Conservation (phyloP, 2,113 vertebrate species). For the Trichomycterus rosablanca region DNA sequence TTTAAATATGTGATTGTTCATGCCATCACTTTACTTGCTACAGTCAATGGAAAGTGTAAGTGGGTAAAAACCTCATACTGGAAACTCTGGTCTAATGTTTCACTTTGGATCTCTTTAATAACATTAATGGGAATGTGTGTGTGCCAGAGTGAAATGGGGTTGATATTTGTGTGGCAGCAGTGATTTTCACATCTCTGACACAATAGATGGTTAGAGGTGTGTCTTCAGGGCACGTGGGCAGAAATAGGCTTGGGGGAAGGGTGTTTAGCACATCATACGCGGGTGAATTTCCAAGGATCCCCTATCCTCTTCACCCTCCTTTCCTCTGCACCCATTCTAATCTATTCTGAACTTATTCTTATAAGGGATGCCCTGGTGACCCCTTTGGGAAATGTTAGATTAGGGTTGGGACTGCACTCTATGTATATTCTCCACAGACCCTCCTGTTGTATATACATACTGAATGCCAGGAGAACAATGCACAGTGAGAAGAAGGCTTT, state of each 20-base stretch:
- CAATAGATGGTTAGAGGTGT: slow-evolving; percentile 27
- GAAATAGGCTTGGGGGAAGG: not conserved
- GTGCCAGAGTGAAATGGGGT: not conserved
- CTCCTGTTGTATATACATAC: slow-evolving; percentile 9
- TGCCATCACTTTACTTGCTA: not conserved
- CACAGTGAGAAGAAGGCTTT: slow-evolving; percentile 14
- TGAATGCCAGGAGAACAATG: slow-evolving; percentile 35
- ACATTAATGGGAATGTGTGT: slow-evolving; percentile 9
- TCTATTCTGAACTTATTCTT: slow-evolving; percentile 8
- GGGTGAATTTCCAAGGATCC: slow-evolving; percentile 29
- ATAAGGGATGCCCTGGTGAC: slow-evolving; percentile 13
- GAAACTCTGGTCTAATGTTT: slow-evolving; percentile 28
- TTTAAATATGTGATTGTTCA: no score
- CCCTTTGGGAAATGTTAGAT: slow-evolving; percentile 36
- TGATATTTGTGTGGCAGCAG: not conserved
- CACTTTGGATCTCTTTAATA: slow-evolving; percentile 28
- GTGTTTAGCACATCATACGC: slow-evolving; percentile 23
- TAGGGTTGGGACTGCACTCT: slow-evolving; percentile 33
- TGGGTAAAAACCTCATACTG: not conserved
- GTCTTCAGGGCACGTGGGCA: slow-evolving; percentile 19
- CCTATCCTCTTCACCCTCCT: not conserved
- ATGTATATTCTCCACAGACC: slow-evolving; percentile 15
- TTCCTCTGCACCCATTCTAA: not conserved
- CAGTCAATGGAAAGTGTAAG: not conserved
- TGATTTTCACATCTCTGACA: not conserved